A percentile compares a stretch with the other conserved stretches of the same genome.
Evolutionary conservation across 2,888 invertebrate genomes (phyloP).

Genomic region (Heliconius charithonia): DNA sequence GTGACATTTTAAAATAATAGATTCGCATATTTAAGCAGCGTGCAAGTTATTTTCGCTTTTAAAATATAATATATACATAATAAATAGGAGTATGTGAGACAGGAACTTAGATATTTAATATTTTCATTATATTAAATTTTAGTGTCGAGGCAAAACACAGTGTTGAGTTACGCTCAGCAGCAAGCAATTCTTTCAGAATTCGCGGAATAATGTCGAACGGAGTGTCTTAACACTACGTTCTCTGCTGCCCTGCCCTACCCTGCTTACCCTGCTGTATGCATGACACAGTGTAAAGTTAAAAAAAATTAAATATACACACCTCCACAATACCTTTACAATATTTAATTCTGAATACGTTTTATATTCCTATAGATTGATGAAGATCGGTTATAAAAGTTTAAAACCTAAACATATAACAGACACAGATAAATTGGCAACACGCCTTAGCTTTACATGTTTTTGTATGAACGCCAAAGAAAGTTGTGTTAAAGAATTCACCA

Average conservation of each 20-base stretch:
- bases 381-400: neutral
- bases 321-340: neutral
- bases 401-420: neutral
- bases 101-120: no score
- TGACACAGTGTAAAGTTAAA: no score
- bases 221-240: no score
- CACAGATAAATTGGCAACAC: neutral
- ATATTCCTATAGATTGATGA: neutral
- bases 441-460: neutral
- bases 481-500: neutral
- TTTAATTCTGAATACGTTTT: neutral
- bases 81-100: no score
- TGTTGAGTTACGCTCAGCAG: no score
- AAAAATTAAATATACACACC: no score
- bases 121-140: no score
- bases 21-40: conserved; percentile 9
- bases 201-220: no score
- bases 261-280: no score
- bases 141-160: no score
- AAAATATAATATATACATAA: neutral
- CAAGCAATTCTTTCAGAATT: no score
- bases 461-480: neutral
- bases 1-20: conserved; percentile 38
- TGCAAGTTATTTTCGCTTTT: neutral
- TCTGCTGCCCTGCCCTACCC: no score